Conservation (phyloP, 2,113 vertebrate genomes). For the Aegotheles bennettii region DNA sequence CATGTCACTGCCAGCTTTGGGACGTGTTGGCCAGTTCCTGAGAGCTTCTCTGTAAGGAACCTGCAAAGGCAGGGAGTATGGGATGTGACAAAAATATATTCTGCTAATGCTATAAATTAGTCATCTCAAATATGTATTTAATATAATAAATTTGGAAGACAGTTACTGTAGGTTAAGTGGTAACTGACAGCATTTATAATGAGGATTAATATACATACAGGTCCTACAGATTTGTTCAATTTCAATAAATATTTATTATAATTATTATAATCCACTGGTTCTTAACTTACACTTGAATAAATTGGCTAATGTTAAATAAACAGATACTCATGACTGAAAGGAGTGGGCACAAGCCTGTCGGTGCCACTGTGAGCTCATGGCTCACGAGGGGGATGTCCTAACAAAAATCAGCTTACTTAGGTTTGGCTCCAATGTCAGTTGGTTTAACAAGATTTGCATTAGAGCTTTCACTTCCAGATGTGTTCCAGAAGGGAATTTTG, state of each 20-base stretch:
- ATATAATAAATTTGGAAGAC: conserved; percentile 54
- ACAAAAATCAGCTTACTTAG: not conserved
- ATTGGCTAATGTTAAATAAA: conserved; percentile 41
- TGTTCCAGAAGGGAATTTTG: not conserved
- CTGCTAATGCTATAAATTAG: conserved; percentile 60
- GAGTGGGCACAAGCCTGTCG: not conserved
- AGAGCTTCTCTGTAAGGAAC: not conserved
- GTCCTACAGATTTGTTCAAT: conserved; percentile 42
- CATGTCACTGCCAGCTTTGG: not conserved
- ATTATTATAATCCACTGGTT: conserved; percentile 40
- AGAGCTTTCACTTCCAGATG: not conserved
- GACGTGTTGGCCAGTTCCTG: not conserved
- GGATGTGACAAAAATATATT: conserved; percentile 43
- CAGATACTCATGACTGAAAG: not conserved
- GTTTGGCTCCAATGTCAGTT: not conserved
- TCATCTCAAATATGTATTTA: conserved; percentile 59
- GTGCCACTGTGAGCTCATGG: not conserved
- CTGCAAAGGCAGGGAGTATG: not conserved
- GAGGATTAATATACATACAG: conserved; percentile 55
- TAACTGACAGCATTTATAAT: conserved; percentile 51
- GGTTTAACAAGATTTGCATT: not conserved
- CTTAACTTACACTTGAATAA: conserved; percentile 41
- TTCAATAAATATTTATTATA: conserved; percentile 64
- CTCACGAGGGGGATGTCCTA: not conserved
- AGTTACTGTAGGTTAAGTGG: conserved; percentile 48